Percentiles rank a stretch among this genome's conserved stretches.
Conservation (phyloP, 2,797 vertebrate genomes). For the Artibeus lituratus region DNA sequence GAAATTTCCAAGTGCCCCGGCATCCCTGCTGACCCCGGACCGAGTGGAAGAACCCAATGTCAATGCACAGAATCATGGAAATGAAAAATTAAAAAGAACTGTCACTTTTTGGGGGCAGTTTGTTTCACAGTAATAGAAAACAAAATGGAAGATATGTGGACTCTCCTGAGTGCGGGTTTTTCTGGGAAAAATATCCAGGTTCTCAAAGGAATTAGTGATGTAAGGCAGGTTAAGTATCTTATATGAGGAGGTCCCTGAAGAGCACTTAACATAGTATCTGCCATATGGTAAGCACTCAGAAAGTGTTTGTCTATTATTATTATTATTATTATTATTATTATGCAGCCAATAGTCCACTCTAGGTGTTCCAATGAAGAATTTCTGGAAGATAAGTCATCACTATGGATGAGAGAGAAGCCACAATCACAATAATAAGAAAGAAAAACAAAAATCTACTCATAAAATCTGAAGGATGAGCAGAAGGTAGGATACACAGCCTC, state of each 20-base stretch:
- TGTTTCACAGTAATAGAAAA: not conserved
- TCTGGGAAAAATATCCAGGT: not conserved
- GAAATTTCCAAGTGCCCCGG: not conserved
- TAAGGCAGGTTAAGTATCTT: not conserved
- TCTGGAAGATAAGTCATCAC: slow-evolving; percentile 20
- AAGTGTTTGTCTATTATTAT: not conserved
- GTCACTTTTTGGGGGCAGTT: not conserved
- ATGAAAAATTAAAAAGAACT: not conserved
- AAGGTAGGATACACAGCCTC: not conserved
- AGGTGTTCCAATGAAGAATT: slow-evolving; percentile 19
- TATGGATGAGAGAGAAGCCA: not conserved
- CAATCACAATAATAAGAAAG: not conserved
- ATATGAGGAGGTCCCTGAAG: not conserved
- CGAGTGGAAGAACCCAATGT: not conserved
- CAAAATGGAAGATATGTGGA: not conserved
- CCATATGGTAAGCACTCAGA: not conserved
- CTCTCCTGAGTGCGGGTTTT: not conserved
- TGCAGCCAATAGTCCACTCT: not conserved
- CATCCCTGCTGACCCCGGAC: not conserved
- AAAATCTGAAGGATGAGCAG: not conserved
- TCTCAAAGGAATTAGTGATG: not conserved
- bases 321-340: not conserved
- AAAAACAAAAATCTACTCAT: not conserved
- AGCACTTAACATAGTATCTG: not conserved
- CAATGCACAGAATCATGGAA: not conserved